Evolutionary conservation across 2,888 invertebrate species (phyloP).

Genomic region (Caradrina kadenii): DNA sequence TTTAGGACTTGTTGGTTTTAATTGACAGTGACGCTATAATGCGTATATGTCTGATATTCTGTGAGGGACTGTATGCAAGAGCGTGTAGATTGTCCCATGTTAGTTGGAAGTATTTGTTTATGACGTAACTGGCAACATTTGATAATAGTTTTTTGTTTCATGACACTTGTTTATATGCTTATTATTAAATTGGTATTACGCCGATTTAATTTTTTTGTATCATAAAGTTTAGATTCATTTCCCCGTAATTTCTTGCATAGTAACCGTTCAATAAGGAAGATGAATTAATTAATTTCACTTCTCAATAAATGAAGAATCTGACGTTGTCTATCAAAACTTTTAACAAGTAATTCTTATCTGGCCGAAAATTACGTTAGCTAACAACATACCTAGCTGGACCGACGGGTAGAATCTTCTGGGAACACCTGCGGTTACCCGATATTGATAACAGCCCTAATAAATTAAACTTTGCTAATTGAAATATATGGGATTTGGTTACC

Average conservation of each 20-base stretch:
- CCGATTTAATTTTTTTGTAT: no score
- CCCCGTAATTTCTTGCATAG: background rate
- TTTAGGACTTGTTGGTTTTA: no score
- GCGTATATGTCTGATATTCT: no score
- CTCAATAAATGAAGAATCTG: conserved; percentile 16
- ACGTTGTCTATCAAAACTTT: conserved; percentile 15
- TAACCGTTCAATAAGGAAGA: background rate
- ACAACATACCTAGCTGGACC: conserved; percentile 14
- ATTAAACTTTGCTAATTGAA: conserved; percentile 59
- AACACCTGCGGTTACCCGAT: conserved; percentile 45
- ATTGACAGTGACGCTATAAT: no score
- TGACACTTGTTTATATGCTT: no score
- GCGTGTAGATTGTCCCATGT: no score
- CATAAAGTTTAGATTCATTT: background rate
- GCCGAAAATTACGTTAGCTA: conserved; percentile 6
- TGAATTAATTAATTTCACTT: background rate
- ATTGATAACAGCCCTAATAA: conserved; percentile 40
- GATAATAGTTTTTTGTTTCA: no score
- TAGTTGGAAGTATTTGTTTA: no score
- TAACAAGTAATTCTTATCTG: background rate
- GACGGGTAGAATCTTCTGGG: conserved; percentile 16
- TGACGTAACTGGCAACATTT: no score
- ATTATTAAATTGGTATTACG: no score
- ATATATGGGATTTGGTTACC: conserved; percentile 44
- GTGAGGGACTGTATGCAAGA: no score